phyloP scores from a whole-genome alignment of 2,888 invertebrate species.

The Brenthis hecate region DNA sequence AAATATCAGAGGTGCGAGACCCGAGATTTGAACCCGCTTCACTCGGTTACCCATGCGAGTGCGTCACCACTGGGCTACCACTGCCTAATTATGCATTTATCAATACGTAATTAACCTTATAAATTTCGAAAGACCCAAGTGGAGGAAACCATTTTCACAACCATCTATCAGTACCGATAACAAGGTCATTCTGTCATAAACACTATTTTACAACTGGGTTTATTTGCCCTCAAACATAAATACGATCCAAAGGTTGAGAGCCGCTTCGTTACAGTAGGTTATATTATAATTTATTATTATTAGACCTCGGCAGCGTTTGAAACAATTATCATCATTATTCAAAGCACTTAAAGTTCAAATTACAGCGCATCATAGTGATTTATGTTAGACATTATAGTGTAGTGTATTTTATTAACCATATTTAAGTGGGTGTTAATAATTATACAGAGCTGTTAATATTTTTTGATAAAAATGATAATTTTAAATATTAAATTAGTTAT shows the following conservation, averaged over 20 bases:
- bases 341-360: constrained; percentile 24
- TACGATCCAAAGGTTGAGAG: constrained; percentile 55
- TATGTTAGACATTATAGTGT: constrained; percentile 31
- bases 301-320: constrained; percentile 21
- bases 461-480: constrained; percentile 2
- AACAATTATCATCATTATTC: constrained; percentile 21
- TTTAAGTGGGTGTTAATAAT: constrained; percentile 38
- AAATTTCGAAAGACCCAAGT: constrained; percentile 2
- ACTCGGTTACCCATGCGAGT: too few species aligned
- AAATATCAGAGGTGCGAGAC: too few species aligned
- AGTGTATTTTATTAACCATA: constrained; percentile 37
- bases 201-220: constrained; percentile 61
- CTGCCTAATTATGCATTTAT: neutral
- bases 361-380: constrained; percentile 17
- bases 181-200: constrained; percentile 62
- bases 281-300: constrained; percentile 41
- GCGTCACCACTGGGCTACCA: too few species aligned
- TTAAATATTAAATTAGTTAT: too few species aligned
- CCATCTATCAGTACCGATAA: constrained; percentile 44
- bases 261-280: constrained; percentile 44
- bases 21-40: too few species aligned
- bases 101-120: neutral
- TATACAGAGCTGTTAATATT: constrained; percentile 8
- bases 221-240: constrained; percentile 59
- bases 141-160: constrained; percentile 24